These are phyloP conservation scores for Brachystomella parvula DNA, from an alignment of 1,140 invertebrate genomes.

Conservation along the genomic window DNA sequence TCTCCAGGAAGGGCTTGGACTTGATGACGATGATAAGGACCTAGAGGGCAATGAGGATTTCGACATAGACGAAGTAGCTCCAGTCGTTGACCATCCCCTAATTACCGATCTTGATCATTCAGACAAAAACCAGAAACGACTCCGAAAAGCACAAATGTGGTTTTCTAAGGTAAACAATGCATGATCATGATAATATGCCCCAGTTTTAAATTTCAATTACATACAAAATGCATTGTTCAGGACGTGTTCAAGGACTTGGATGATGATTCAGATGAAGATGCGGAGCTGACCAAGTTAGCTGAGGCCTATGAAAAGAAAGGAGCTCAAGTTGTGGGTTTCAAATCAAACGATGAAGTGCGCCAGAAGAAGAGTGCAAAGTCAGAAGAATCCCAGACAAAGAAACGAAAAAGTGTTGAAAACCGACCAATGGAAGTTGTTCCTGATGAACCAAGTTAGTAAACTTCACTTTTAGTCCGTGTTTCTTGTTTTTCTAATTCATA, in stretches of 20 bases:
- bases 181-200: neutral
- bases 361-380: conserved; percentile 36
- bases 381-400: conserved; percentile 20
- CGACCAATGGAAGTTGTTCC: conserved; percentile 55
- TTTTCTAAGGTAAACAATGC: conserved; percentile 62
- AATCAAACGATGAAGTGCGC: conserved; percentile 34
- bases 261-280: conserved; percentile 72
- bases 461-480: neutral
- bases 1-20: conserved; percentile 52
- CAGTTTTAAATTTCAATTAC: conserved; percentile 4
- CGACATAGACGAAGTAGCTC: conserved; percentile 43
- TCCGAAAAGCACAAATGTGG: conserved; percentile 75
- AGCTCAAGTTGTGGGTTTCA: conserved; percentile 35
- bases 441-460: conserved; percentile 41
- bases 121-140: conserved; percentile 59
- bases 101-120: conserved; percentile 73
- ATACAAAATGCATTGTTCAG: conserved; percentile 38
- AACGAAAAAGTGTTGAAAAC: conserved; percentile 40
- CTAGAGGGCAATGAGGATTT: conserved; percentile 41
- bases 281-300: conserved; percentile 71
- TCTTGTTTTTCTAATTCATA: neutral
- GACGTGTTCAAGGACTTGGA: conserved; percentile 75
- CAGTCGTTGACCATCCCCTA: conserved; percentile 58
- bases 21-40: conserved; percentile 41
- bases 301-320: conserved; percentile 54